Base-by-base conservation (phyloP, 2,113 vertebrate species). In the Laterallus jamaicensis region DNA sequence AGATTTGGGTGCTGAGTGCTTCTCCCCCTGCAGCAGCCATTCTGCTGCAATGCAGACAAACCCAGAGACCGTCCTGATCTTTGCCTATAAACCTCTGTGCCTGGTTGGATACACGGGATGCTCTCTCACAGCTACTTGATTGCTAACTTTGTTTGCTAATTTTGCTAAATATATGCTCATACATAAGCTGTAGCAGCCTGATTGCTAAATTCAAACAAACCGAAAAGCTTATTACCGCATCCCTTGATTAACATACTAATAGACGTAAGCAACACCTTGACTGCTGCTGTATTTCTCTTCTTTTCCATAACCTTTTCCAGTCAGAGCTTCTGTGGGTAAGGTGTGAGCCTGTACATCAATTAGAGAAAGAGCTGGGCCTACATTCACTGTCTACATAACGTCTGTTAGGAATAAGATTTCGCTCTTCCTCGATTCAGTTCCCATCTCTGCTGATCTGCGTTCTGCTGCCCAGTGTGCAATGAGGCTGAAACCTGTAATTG, bases 191-290 rank as follows among this genome's bases (percentile, higher is more conserved):
- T 35, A 81, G 64, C 60, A 44, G 22, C 35, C 62, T 86, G 68
- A 89, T 86, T 94, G 66, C 73, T 68, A 44, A 93, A 82, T 49
- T 92, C 77, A 89, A 91, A 75, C 62, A 81, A 60, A 93, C 63
- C n/a, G 81, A 86, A 88, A 44, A n/a, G 18, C 28, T 81, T 81
- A 58, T 84, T 75, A 47, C 25, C 28, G 15, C 24, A 25, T 86
- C 64, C 42, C 49, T 87, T 84, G 62, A 71, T 92, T 82, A 75
- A 39, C 58, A 21, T 52, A 17, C 17, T 86, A 67, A 78, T 54
- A 35, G 52, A 28, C 0, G 2, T 26, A 56, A 88, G 68, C 42
- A 83, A 47, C 82, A 60, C 81, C 73, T 89, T 77, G 69, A 6
- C 47, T 81, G 60, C 42, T 75, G 60, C 32, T 28, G 15, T 82